A percentile compares a stretch with the other conserved stretches of the same genome.
These are phyloP conservation scores for Lucinisca nassula DNA, from an alignment of 2,888 invertebrate genomes.

Conservation along the genomic window DNA sequence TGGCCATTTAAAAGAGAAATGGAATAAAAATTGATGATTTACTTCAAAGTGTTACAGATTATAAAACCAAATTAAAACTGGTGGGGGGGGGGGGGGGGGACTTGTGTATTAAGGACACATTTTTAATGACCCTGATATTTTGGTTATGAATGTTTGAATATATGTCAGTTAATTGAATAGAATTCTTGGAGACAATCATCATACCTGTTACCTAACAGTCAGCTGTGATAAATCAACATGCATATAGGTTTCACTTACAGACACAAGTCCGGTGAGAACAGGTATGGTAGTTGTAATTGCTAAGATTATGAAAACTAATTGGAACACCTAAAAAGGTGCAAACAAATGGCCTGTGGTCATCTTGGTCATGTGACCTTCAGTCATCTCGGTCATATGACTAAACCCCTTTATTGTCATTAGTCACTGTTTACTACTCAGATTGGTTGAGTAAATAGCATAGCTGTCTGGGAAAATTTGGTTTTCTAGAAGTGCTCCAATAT, in stretches of 20 bases:
- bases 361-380: background rate
- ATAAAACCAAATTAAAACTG: no score
- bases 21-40: background rate
- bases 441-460: no score
- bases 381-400: background rate
- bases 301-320: background rate
- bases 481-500: no score
- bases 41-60: no score
- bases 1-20: background rate
- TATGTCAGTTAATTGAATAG: background rate
- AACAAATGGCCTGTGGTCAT: background rate
- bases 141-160: slow-evolving; percentile 9
- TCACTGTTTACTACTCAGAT: no score
- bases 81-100: no score
- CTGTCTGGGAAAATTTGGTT: no score
- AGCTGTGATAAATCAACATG: no score
- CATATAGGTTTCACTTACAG: no score
- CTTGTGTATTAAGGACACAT: no score
- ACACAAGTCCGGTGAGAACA: background rate
- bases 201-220: background rate
- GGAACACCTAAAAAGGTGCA: background rate
- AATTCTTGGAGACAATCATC: background rate
- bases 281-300: background rate
- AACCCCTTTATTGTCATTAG: background rate
- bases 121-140: no score